Evolutionary conservation across 2,888 invertebrate genomes (phyloP).

Genomic region (Agriotes lineatus): DNA sequence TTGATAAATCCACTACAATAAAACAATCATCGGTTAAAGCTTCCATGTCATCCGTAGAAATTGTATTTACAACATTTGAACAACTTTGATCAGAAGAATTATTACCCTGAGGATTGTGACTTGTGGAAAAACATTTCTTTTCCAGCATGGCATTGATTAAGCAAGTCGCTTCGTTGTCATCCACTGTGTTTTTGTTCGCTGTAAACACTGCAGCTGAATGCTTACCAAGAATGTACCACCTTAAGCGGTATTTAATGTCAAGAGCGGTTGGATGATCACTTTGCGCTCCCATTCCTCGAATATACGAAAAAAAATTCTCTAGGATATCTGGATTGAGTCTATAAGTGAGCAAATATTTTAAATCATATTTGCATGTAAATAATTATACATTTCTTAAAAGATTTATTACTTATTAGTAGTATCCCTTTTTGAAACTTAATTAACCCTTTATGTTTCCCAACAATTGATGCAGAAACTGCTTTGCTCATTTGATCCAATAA

Average conservation of each 20-base stretch:
- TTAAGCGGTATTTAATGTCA: conserved; percentile 3
- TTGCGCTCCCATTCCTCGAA: conserved; percentile 26
- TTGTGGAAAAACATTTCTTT: too few species aligned
- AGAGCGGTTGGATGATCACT: conserved; percentile 25
- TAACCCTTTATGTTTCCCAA: conserved; percentile 29
- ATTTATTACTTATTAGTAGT: conserved; percentile 16
- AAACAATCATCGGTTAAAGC: too few species aligned
- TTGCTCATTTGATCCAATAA: conserved; percentile 17
- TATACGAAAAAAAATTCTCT: conserved; percentile 26
- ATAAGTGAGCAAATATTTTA: conserved; percentile 25
- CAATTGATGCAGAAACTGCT: background rate
- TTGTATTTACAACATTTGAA: too few species aligned
- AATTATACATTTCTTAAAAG: conserved; percentile 10
- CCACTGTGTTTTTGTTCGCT: conserved; percentile 16
- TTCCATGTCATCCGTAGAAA: too few species aligned
- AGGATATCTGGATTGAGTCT: conserved; percentile 22
- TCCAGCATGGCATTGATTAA: too few species aligned
- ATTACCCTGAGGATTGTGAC: too few species aligned
- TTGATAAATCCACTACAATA: too few species aligned
- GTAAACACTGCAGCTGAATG: conserved; percentile 22
- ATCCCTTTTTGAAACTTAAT: conserved; percentile 40
- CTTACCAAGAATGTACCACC: conserved; percentile 16
- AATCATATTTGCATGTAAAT: conserved; percentile 19
- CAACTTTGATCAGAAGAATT: too few species aligned
- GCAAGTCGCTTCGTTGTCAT: background rate